Evolutionary conservation across 2,888 invertebrate genomes (phyloP), one percentile per base, ranked within the genome.

Genomic region (Cephonodes hylas): DNA sequence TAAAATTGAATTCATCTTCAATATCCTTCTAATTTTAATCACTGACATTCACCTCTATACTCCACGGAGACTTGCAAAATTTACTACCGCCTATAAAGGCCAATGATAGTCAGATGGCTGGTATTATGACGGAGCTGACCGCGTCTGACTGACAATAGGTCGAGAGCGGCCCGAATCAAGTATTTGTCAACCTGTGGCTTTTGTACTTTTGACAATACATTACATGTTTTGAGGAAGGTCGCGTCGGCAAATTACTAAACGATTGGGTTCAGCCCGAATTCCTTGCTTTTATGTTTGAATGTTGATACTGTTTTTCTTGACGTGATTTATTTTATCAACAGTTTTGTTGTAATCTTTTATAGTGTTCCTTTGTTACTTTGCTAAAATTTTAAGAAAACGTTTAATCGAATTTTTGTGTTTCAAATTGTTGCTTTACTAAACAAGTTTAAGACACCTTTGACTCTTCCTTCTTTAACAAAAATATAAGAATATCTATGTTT

Each of bases 81-180:
- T 53, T 56, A 18, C 18, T 25, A 22, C 18, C n/a, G 22, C 20
- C 15, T 34, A 31, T 18, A 31, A 60, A 60, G n/a, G 25, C 18
- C n/a, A 53, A 27, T 42, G n/a, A 42, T 60, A 42, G 34, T 42
- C 18, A 34, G 22, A 18, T 8, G 31, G 23, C 23, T 38, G 53
- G n/a, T 53, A 38, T 34, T 15, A 4, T 59, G 25, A n/a, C 38
- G 65, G 4, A 56, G 64, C 66, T 73, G 63, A 62, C 67, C 69
- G 62, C 72, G 71, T 60, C n/a, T n/a, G n/a, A n/a, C 56, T 66
- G 64, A 76, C 78, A 79, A 79, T 75, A 64, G 74, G 46, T 48
- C 27, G 13, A 65, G 63, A 71, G 66, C 73, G 70, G 69, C 84
- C 83, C 73, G 75, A 81, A 81, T 84, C 85, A 82, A 75, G 77